Conservation (phyloP, 2,113 vertebrate genomes). For the Pangasianodon hypophthalmus region DNA sequence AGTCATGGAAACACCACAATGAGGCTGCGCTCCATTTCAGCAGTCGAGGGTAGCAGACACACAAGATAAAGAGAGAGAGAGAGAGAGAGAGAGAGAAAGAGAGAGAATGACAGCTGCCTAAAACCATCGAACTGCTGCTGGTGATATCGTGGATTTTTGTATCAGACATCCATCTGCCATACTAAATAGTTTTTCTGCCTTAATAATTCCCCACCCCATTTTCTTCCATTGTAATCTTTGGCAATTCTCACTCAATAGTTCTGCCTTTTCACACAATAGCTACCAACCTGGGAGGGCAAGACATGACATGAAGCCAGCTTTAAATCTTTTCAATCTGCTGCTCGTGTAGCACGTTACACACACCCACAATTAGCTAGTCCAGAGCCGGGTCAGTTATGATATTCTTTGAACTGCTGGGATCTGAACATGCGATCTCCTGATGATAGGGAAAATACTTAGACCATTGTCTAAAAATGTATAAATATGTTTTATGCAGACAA, state of each 20-base stretch:
- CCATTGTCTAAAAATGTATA: neutral
- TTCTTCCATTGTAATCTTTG: neutral
- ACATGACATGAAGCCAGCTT: neutral
- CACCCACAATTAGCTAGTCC: neutral
- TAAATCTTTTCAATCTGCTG: neutral
- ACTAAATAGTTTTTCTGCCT: neutral
- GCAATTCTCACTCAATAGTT: neutral
- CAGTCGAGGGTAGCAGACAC: constrained; percentile 20
- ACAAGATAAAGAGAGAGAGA: neutral
- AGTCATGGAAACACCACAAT: constrained; percentile 65
- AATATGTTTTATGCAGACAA: neutral
- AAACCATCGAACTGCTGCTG: neutral
- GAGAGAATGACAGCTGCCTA: neutral
- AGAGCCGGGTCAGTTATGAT: neutral
- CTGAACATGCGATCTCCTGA: neutral
- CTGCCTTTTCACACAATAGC: neutral
- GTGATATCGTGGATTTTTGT: neutral
- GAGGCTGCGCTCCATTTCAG: constrained; percentile 29
- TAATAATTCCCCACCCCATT: neutral
- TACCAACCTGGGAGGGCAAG: neutral
- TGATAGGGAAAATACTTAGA: neutral
- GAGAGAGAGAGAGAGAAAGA: constrained; percentile 4
- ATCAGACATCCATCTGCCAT: constrained; percentile 3
- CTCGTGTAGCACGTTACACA: neutral
- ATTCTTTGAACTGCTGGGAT: neutral